Base-by-base conservation (phyloP, 2,888 invertebrate species). In the Drosophila emarginata region DNA sequence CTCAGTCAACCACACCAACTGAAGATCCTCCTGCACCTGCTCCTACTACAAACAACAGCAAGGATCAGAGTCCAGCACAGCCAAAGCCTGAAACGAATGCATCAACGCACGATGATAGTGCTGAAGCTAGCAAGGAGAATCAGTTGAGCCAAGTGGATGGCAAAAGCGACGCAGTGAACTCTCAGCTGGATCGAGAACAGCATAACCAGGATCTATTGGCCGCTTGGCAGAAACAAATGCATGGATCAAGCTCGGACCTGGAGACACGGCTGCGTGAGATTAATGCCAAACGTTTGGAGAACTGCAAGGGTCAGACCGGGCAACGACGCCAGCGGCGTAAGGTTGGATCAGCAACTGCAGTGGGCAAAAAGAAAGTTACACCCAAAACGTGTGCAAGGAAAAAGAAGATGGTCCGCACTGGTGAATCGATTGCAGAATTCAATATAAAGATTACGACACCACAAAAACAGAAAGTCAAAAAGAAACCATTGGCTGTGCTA, bases 221-320 rank as follows among this genome's bases (percentile, higher is more conserved):
- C 23, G 90, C 90, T 67, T 87, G 89, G 87, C 80, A 88, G 7
- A 76, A 83, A 26, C 82, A 89, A 72, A 74, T 89, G 21, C 80
- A 80, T n/a, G 74, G 79, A 23, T 69, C 75, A 0, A 77, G 63
- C 21, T 67, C 54, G 0, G 89, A 91, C 37, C 80, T 91, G n/a
- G 91, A 91, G 67, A 80, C 87, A n/a, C 89, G 90, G 12, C 61
- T 91, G 56, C 89, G 91, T 1, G 90, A 89, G 63, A 80, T 90
- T 6, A 91, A 89, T 71, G 82, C 89, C 3, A 82, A 79, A 72
- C 78, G 64, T 0, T 68, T 53, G 64, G 70, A 67, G 67, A 64
- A 61, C 5, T 4, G 63, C 57, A 80, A 70, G 72, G n/a, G 12
- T 9, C 45, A 3, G 5, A 79, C 50, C 62, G 39, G 12, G 11